A percentile compares a stretch with the other conserved stretches of the same genome.
These are phyloP conservation scores for Drusus annulatus DNA, from an alignment of 1,140 invertebrate genomes.

Conservation along the genomic window DNA sequence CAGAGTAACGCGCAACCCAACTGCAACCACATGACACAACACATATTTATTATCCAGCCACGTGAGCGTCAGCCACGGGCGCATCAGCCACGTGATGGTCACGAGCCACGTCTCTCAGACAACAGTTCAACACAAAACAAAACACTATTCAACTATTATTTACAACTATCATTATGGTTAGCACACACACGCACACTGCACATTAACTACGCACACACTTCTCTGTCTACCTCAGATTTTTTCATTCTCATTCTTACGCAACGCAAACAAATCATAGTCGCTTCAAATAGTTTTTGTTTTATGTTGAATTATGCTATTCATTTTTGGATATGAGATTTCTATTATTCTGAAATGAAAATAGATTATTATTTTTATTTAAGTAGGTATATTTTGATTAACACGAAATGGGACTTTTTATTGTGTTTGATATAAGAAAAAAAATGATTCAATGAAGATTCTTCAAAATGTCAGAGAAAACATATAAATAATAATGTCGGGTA, in stretches of 20 bases:
- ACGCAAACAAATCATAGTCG: background rate
- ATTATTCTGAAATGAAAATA: slow-evolving; percentile 32
- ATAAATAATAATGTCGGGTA: too few relatives aligned
- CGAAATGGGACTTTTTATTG: too few relatives aligned
- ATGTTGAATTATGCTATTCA: slow-evolving; percentile 20
- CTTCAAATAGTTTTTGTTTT: slow-evolving; percentile 17
- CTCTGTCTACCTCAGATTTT: background rate
- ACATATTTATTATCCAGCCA: slow-evolving; percentile 56
- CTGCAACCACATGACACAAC: slow-evolving; percentile 68
- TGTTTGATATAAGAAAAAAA: too few relatives aligned
- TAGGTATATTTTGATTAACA: too few relatives aligned
- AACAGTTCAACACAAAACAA: slow-evolving; percentile 35
- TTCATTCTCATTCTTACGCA: background rate
- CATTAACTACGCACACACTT: too few relatives aligned
- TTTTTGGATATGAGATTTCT: background rate
- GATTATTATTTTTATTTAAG: slow-evolving; percentile 21
- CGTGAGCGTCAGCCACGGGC: slow-evolving; percentile 44
- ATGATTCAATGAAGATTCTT: too few relatives aligned
- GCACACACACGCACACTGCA: background rate
- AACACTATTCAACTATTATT: slow-evolving; percentile 9
- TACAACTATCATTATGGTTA: slow-evolving; percentile 9
- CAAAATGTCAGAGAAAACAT: too few relatives aligned
- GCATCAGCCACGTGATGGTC: slow-evolving; percentile 4
- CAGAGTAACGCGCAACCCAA: slow-evolving; percentile 71
- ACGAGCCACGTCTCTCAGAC: background rate